Percentiles rank a stretch among this genome's conserved stretches.
Evolutionary conservation across 2,113 vertebrate species (phyloP).

Genomic region (Prolemur simus): DNA sequence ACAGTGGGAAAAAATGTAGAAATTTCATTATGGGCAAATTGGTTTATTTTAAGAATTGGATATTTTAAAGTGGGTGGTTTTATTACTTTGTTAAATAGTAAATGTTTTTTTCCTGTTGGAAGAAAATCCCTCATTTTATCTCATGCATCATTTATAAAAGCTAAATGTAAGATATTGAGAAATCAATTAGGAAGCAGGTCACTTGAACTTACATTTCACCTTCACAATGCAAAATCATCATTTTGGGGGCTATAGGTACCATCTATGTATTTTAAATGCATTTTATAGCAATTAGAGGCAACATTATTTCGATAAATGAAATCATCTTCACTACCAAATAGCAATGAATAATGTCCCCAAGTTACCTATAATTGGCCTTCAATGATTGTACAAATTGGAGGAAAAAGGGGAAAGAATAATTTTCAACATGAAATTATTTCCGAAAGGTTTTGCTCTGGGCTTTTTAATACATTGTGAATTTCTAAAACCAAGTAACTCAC

Average conservation of each 20-base stretch:
- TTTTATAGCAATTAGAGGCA: neutral
- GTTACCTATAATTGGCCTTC: neutral
- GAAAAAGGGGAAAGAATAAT: neutral
- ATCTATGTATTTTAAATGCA: neutral
- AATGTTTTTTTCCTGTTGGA: neutral
- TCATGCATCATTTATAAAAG: neutral
- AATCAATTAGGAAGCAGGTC: neutral
- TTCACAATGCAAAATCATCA: neutral
- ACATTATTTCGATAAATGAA: neutral
- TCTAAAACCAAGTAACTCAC: constrained; percentile 5
- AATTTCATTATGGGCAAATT: neutral
- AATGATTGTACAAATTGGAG: neutral
- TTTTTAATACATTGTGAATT: neutral
- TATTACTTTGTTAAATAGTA: neutral
- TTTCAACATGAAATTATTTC: neutral
- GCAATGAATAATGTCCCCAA: neutral
- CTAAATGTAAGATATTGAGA: neutral
- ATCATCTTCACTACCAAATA: neutral
- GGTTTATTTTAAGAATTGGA: neutral
- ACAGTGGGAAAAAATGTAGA: neutral
- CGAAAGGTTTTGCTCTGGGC: neutral
- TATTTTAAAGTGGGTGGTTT: neutral
- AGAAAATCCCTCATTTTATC: neutral
- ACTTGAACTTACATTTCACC: neutral
- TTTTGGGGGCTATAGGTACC: neutral